Conservation (phyloP, 2,113 vertebrate genomes). For the Sinocyclocheilus maitianheensis region DNA sequence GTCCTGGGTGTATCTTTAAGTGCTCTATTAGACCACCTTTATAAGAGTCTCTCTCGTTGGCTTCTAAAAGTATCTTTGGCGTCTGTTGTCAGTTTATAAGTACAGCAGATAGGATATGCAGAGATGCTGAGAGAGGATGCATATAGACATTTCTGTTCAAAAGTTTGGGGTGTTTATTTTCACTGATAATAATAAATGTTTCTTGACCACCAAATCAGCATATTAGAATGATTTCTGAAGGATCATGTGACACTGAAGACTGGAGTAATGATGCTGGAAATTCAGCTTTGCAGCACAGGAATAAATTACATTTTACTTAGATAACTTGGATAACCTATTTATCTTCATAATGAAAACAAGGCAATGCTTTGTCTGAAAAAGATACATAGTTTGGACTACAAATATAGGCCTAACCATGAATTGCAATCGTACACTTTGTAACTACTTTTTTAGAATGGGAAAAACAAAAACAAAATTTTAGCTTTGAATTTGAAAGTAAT, state of each 20-base stretch:
- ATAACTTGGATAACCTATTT: no score
- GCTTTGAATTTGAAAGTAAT: neutral
- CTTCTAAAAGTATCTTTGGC: conserved; percentile 25
- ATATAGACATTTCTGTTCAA: no score
- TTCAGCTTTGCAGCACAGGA: no score
- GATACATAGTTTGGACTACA: neutral
- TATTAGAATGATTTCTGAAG: neutral
- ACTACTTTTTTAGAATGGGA: neutral
- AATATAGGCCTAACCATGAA: neutral
- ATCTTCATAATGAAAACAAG: no score
- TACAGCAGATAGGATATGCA: conserved; percentile 6
- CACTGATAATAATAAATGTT: neutral
- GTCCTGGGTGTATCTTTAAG: conserved; percentile 10
- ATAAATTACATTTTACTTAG: no score
- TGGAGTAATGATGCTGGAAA: no score
- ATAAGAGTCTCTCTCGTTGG: conserved; percentile 10
- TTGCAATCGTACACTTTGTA: neutral
- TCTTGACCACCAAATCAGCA: neutral
- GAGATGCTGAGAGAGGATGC: no score
- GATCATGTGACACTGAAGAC: neutral
- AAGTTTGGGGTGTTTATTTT: no score
- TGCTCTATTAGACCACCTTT: conserved; percentile 35
- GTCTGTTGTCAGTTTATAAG: conserved; percentile 20
- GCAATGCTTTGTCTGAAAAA: no score
- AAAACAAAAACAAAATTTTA: no score